Conservation (phyloP, 53 echinoderm and acorn worm species). For the Echinometra lucunter region DNA sequence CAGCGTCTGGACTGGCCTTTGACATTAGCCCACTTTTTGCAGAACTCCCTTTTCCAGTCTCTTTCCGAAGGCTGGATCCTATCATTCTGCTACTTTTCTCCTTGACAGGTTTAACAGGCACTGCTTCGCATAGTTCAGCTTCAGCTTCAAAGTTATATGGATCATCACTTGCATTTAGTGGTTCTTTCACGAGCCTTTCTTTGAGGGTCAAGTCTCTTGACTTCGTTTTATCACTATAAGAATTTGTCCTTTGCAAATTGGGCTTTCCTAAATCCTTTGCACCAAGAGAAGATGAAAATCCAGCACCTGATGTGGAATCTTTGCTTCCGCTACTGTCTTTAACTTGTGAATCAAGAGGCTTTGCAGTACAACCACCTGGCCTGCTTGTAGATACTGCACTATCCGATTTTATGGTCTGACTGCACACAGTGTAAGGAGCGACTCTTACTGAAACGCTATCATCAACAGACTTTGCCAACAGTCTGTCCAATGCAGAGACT, state of each 20-base stretch:
- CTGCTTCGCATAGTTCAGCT: background rate
- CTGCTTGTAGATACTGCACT: background rate
- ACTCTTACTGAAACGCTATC: conserved; percentile 8
- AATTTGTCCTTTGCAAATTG: conserved; percentile 27
- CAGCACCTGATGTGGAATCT: background rate
- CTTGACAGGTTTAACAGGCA: conserved; percentile 4
- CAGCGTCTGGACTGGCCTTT: background rate
- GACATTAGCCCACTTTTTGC: conserved; percentile 1
- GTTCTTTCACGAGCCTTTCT: conserved; percentile 24
- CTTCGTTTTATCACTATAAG: background rate
- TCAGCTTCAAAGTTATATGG: conserved; percentile 63
- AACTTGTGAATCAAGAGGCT: background rate
- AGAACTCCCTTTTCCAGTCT: background rate
- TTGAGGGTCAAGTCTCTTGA: conserved; percentile 2
- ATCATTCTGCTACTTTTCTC: background rate
- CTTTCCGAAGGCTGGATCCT: conserved; percentile 19
- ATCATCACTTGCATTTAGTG: background rate
- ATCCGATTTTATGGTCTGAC: conserved; percentile 38
- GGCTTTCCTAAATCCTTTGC: conserved; percentile 19
- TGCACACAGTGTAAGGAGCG: conserved; percentile 11
- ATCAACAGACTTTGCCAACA: conserved; percentile 20
- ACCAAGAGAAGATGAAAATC: conserved; percentile 31
- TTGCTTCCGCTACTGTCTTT: background rate
- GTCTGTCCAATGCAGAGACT: conserved; percentile 42
- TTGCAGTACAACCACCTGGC: background rate